Evolutionary conservation across 2,888 invertebrate species (phyloP).

Genomic region (Amblyteles armatorius): DNA sequence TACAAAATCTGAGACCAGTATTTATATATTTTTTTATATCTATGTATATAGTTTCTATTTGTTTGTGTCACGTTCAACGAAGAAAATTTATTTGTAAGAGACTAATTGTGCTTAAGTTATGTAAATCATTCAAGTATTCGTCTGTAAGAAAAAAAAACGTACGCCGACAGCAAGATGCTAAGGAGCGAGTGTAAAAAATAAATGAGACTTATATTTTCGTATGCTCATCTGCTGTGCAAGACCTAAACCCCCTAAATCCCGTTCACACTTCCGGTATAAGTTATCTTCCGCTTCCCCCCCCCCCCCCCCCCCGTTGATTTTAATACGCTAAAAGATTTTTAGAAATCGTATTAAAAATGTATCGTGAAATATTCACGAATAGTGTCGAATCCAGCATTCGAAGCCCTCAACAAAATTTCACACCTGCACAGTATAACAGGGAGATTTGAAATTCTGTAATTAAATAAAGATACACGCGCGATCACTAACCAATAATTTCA

Average conservation of each 20-base stretch:
- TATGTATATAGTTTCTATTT: slow-evolving; percentile 35
- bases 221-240: neutral
- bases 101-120: slow-evolving; percentile 33
- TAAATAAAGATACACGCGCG: neutral
- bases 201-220: slow-evolving; percentile 40
- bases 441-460: neutral
- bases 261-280: neutral
- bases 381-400: no score
- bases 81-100: slow-evolving; percentile 24
- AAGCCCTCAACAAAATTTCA: neutral
- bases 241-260: neutral
- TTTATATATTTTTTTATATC: slow-evolving; percentile 36
- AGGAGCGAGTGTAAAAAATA: slow-evolving; percentile 18
- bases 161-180: neutral
- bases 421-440: neutral
- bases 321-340: neutral
- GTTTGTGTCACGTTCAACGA: slow-evolving; percentile 1
- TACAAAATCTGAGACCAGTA: slow-evolving; percentile 43
- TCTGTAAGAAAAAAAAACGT: neutral
- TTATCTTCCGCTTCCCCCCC: no score
- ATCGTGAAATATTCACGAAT: neutral
- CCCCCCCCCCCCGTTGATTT: no score
- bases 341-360: neutral
- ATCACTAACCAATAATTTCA: neutral
- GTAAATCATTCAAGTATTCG: neutral